Evolutionary conservation across 2,113 vertebrate genomes (phyloP).

Genomic region (Neogobius melanostomus): DNA sequence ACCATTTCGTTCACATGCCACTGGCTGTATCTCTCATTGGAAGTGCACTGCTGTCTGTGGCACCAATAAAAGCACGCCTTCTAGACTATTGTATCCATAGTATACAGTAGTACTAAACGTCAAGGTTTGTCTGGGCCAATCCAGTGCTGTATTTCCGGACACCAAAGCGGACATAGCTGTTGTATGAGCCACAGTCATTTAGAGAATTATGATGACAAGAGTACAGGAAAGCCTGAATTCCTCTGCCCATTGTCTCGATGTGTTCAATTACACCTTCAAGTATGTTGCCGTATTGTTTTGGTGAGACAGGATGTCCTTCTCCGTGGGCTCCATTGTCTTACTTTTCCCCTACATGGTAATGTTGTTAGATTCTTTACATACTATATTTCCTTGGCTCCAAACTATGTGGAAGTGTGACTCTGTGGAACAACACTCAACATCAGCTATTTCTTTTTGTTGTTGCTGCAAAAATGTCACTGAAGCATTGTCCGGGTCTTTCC

Average conservation of each 20-base stretch:
- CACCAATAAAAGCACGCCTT: neutral
- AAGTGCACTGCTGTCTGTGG: neutral
- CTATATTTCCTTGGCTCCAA: neutral
- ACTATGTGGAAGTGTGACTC: neutral
- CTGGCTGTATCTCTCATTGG: too few relatives aligned
- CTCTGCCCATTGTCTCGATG: constrained; percentile 26
- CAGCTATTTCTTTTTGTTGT: neutral
- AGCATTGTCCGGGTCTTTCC: too few relatives aligned
- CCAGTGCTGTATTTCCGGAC: constrained; percentile 43
- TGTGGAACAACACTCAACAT: neutral
- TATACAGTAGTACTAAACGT: constrained; percentile 4
- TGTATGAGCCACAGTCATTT: constrained; percentile 7
- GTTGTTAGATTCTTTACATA: neutral
- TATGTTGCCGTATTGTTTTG: constrained; percentile 21
- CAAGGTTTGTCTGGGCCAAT: constrained; percentile 38
- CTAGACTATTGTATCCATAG: constrained; percentile 19
- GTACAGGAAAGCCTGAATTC: constrained; percentile 47
- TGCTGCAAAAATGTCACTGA: too few relatives aligned
- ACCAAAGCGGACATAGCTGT: constrained; percentile 19
- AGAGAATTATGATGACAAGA: neutral
- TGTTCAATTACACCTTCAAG: constrained; percentile 28
- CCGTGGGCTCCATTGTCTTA: constrained; percentile 24
- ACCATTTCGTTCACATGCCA: too few relatives aligned
- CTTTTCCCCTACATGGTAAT: neutral
- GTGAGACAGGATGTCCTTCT: constrained; percentile 26